phyloP scores from a whole-genome alignment of 2,888 invertebrate genomes.

The Griposia aprilina region DNA sequence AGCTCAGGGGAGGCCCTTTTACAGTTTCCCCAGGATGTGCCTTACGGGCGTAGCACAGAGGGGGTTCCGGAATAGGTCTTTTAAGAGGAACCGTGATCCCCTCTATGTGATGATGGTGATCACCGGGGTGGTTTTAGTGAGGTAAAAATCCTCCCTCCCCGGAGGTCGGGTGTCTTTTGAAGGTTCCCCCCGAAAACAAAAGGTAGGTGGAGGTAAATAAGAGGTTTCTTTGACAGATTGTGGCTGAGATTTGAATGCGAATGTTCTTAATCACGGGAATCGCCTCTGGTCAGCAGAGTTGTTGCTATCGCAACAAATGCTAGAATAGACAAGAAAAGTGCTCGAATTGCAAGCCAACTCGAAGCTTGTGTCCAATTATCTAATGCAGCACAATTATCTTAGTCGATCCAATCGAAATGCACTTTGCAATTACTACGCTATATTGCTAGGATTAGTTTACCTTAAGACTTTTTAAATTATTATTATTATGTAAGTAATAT shows the following conservation, averaged over 20 bases:
- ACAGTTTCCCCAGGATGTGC: too few relatives aligned
- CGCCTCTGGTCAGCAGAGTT: neutral
- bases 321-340: slow-evolving; percentile 11
- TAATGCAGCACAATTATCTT: slow-evolving; percentile 9
- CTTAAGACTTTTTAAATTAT: neutral
- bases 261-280: neutral
- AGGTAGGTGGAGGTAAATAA: too few relatives aligned
- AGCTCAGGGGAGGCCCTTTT: too few relatives aligned
- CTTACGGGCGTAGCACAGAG: too few relatives aligned
- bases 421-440: neutral
- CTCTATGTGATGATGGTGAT: too few relatives aligned
- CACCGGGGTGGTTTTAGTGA: too few relatives aligned
- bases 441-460: neutral
- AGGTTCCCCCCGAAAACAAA: too few relatives aligned
- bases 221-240: neutral
- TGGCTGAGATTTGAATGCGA: neutral
- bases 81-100: too few relatives aligned
- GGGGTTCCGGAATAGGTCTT: too few relatives aligned
- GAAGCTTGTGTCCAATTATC: slow-evolving; percentile 16
- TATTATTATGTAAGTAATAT: neutral
- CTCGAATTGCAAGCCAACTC: neutral
- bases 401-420: slow-evolving; percentile 4
- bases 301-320: neutral
- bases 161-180: too few relatives aligned
- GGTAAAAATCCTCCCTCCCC: too few relatives aligned